Evolutionary conservation across 2,888 invertebrate species (phyloP).

Genomic region (Melangyna quadrimaculata): DNA sequence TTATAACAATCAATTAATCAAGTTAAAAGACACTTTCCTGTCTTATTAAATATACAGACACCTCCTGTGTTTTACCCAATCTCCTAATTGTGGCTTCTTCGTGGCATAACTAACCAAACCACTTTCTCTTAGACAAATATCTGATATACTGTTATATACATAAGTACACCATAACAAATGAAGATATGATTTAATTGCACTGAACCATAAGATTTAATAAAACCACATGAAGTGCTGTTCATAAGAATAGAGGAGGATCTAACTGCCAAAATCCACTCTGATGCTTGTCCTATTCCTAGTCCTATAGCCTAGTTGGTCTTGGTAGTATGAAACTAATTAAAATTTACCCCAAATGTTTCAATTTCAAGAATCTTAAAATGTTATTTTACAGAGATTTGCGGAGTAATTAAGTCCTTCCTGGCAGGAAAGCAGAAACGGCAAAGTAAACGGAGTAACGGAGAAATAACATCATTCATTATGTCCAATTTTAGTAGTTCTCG

Average conservation of each 20-base stretch:
- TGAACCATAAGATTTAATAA: slow-evolving; percentile 33
- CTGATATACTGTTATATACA: slow-evolving; percentile 1
- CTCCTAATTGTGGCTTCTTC: slow-evolving; percentile 17
- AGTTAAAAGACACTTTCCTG: slow-evolving; percentile 37
- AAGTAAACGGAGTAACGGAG: slow-evolving; percentile 23
- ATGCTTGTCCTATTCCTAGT: too few species aligned
- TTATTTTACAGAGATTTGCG: slow-evolving; percentile 50
- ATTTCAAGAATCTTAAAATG: slow-evolving; percentile 37
- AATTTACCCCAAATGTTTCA: slow-evolving; percentile 41
- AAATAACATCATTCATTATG: slow-evolving; percentile 32
- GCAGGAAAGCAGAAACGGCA: not conserved
- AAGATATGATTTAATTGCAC: slow-evolving; percentile 16
- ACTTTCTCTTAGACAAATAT: not conserved
- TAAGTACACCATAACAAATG: too few species aligned
- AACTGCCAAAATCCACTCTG: not conserved
- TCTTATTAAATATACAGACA: not conserved
- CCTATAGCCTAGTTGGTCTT: too few species aligned
- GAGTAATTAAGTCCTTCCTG: slow-evolving; percentile 42
- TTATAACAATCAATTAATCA: slow-evolving; percentile 55
- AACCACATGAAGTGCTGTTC: slow-evolving; percentile 13
- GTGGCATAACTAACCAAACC: slow-evolving; percentile 11
- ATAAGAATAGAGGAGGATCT: slow-evolving; percentile 4
- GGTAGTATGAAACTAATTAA: slow-evolving; percentile 38
- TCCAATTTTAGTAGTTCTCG: slow-evolving; percentile 33
- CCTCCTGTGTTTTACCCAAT: not conserved